phyloP scores from a whole-genome alignment of 35 echinoderm and acorn worm genomes.

The Ptychodera flava region DNA sequence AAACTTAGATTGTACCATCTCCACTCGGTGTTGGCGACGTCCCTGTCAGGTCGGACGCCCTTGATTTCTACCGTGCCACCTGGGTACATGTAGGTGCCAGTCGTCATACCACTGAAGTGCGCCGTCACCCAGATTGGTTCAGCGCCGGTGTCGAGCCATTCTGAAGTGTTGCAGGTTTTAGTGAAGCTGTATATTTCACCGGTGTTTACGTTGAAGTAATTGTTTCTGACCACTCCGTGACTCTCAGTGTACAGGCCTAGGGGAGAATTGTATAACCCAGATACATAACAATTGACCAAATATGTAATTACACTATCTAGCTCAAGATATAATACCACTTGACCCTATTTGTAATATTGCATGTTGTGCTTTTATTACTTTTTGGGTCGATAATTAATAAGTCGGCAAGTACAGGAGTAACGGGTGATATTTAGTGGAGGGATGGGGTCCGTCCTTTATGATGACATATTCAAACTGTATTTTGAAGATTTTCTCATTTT shows the following conservation, averaged over 20 bases:
- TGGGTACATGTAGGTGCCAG: background rate
- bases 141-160: background rate
- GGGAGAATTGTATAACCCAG: too few relatives aligned
- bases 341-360: too few relatives aligned
- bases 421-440: too few relatives aligned
- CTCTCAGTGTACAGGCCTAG: background rate
- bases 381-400: too few relatives aligned
- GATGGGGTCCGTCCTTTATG: too few relatives aligned
- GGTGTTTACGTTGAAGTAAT: background rate
- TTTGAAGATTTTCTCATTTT: too few relatives aligned
- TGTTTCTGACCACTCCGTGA: background rate
- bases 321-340: too few relatives aligned
- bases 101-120: background rate
- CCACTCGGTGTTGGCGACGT: background rate
- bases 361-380: too few relatives aligned
- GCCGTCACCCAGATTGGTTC: background rate
- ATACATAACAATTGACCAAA: too few relatives aligned
- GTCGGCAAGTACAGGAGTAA: too few relatives aligned
- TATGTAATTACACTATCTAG: too few relatives aligned
- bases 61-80: background rate
- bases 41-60: background rate
- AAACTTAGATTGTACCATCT: constrained; percentile 2
- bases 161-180: background rate
- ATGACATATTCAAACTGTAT: too few relatives aligned
- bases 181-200: background rate